These are phyloP conservation scores for Crocuta crocuta DNA, from an alignment of 2,113 vertebrate species.

Conservation along the genomic window DNA sequence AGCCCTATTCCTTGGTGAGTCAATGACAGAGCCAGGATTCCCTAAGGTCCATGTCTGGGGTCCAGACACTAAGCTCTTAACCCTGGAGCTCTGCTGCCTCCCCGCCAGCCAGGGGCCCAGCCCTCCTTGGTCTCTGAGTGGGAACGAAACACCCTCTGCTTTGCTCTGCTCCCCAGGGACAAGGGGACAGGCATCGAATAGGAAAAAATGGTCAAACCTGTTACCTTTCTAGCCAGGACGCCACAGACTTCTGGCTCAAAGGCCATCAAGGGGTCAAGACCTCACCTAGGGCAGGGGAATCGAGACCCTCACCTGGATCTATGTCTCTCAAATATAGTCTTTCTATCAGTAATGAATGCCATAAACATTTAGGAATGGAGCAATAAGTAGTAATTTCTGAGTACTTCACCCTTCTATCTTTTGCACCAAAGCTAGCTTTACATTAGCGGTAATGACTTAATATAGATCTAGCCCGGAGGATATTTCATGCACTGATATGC, in stretches of 20 bases:
- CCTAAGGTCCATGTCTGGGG: background rate
- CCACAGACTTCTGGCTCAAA: background rate
- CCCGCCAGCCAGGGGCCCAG: background rate
- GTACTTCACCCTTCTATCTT: background rate
- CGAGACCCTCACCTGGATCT: background rate
- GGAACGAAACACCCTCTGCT: background rate
- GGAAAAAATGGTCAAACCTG: background rate
- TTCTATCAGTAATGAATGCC: background rate
- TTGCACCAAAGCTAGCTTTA: background rate
- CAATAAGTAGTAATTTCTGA: conserved; percentile 37
- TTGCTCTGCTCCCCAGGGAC: background rate
- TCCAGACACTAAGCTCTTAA: background rate
- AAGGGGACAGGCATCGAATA: background rate
- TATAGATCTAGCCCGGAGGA: background rate
- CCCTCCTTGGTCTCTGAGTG: background rate
- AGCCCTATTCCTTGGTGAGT: background rate
- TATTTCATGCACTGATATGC: background rate
- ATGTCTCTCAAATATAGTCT: background rate
- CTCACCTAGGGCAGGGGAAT: too few relatives aligned
- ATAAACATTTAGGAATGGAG: conserved; percentile 48
- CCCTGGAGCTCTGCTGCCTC: too few relatives aligned
- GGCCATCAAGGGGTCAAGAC: background rate
- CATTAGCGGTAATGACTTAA: background rate
- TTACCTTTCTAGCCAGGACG: background rate
- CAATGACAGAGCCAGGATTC: background rate